phyloP scores from a whole-genome alignment of 2,797 vertebrate species.

The Phaenicophaeus curvirostris region DNA sequence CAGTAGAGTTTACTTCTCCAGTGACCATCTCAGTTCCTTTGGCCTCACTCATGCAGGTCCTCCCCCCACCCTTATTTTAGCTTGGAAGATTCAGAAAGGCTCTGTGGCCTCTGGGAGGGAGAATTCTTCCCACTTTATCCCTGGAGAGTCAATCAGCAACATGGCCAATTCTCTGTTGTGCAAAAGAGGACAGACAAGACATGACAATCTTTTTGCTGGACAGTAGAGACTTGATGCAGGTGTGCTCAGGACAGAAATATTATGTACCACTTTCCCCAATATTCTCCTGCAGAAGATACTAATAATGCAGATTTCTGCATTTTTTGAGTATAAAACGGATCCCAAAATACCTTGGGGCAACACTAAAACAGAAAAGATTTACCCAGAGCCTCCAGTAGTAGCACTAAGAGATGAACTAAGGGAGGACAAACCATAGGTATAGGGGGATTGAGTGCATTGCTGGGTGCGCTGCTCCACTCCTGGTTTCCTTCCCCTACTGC shows the following conservation, averaged over 20 bases:
- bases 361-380: neutral
- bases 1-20: neutral
- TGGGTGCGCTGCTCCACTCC: neutral
- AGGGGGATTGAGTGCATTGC: neutral
- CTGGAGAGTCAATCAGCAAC: neutral
- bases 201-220: neutral
- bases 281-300: neutral
- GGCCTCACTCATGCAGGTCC: accelerated
- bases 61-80: neutral
- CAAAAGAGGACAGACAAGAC: neutral
- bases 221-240: neutral
- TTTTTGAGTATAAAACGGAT: neutral
- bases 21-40: neutral
- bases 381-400: neutral
- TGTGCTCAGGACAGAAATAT: neutral
- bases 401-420: neutral
- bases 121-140: neutral
- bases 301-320: neutral
- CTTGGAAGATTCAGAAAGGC: neutral
- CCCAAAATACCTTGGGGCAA: neutral
- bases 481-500: neutral
- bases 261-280: neutral
- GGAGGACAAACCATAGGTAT: neutral
- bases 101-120: neutral
- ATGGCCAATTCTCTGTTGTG: neutral